Conservation (phyloP, 1,140 invertebrate species). For the Drosophila watanabei region DNA sequence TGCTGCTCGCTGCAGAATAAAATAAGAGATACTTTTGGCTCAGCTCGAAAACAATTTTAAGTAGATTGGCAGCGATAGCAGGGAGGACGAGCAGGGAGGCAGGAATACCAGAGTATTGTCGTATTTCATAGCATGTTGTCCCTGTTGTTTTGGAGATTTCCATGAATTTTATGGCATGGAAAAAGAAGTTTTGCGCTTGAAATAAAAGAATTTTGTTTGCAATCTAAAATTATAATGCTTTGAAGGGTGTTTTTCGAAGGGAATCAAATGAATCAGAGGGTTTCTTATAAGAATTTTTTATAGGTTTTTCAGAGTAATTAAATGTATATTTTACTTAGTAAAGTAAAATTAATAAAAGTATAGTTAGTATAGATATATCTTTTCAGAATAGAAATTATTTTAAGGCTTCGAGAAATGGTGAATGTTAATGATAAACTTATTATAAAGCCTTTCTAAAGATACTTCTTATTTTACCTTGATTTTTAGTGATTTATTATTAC, state of each 20-base stretch:
- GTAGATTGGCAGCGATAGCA: constrained; percentile 56
- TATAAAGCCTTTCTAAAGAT: neutral
- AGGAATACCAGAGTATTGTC: constrained; percentile 20
- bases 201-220: neutral
- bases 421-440: neutral
- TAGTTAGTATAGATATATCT: neutral
- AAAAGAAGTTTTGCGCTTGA: no score
- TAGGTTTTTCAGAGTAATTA: accelerated
- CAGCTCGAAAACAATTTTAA: constrained; percentile 79
- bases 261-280: neutral
- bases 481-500: neutral
- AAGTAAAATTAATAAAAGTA: neutral
- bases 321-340: neutral
- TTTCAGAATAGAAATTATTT: neutral
- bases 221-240: neutral
- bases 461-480: no score
- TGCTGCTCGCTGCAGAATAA: constrained; percentile 29
- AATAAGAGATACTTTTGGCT: constrained; percentile 29
- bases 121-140: constrained; percentile 16
- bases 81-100: neutral
- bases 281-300: neutral
- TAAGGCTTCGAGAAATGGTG: neutral
- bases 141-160: constrained; percentile 49
- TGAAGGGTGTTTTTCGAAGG: neutral
- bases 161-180: neutral